phyloP scores from a whole-genome alignment of 2,113 vertebrate species.

The Apistogramma diplotaenia region DNA sequence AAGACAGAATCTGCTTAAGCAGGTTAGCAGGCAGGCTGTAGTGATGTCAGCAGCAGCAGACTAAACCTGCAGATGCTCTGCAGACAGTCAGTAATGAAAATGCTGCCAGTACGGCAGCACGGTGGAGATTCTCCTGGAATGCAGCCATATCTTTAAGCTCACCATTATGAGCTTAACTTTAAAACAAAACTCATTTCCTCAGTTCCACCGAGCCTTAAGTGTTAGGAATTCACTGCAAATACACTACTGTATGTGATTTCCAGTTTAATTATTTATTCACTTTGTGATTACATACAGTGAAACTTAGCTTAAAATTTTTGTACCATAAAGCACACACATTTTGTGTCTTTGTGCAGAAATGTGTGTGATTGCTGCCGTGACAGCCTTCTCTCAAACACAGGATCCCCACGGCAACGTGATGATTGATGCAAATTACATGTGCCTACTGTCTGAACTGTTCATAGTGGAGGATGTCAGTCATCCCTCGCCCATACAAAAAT shows the following conservation, averaged over 20 bases:
- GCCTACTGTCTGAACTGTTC: slow-evolving; percentile 58
- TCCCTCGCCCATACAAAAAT: slow-evolving; percentile 6
- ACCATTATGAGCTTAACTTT: background rate
- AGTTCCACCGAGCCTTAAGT: background rate
- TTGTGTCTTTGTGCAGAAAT: background rate
- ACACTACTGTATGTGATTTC: too few species aligned
- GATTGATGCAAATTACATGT: slow-evolving; percentile 46
- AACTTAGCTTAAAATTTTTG: background rate
- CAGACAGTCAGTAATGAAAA: slow-evolving; percentile 10
- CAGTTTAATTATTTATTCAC: background rate
- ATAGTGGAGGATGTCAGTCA: slow-evolving; percentile 46
- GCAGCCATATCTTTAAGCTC: background rate
- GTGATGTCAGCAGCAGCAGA: background rate
- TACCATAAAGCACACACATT: background rate
- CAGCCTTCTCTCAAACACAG: background rate
- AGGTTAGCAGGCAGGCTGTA: background rate
- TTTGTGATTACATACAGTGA: background rate
- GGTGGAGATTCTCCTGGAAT: background rate
- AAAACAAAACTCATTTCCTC: background rate
- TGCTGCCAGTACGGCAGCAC: background rate
- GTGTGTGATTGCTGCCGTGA: slow-evolving; percentile 4
- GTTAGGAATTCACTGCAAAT: background rate
- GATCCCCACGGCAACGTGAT: slow-evolving; percentile 27
- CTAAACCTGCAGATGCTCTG: slow-evolving; percentile 2
- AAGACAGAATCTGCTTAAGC: background rate